Evolutionary conservation across 2,888 invertebrate species (phyloP).

Genomic region (Leucozona laternaria): DNA sequence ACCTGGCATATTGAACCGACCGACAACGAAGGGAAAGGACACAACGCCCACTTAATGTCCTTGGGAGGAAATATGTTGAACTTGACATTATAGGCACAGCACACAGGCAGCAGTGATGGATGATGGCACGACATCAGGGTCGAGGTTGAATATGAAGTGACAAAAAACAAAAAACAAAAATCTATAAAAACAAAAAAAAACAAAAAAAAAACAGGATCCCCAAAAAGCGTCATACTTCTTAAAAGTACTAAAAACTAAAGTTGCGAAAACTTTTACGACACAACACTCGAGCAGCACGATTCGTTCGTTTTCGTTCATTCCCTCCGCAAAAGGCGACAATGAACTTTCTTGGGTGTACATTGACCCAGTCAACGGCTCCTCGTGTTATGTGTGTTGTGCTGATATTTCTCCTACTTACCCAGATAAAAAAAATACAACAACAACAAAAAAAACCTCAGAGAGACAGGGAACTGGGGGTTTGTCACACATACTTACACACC

Average conservation of each 20-base stretch:
- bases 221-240: background rate
- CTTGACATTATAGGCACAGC: conserved; percentile 68
- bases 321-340: conserved; percentile 66
- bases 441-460: background rate
- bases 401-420: conserved; percentile 67
- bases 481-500: conserved; percentile 29
- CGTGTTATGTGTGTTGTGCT: conserved; percentile 33
- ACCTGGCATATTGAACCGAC: conserved; percentile 8
- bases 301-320: conserved; percentile 33
- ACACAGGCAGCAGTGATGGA: conserved; percentile 28
- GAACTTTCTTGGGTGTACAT: conserved; percentile 72
- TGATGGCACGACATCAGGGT: conserved; percentile 39
- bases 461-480: conserved; percentile 27
- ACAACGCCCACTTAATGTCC: conserved; percentile 59
- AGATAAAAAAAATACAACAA: conserved; percentile 49
- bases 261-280: conserved; percentile 28
- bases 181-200: background rate
- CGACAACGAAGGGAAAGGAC: background rate
- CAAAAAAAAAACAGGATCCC: conserved; percentile 18
- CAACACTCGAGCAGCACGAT: conserved; percentile 14
- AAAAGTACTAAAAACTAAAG: conserved; percentile 6
- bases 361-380: conserved; percentile 74
- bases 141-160: conserved; percentile 42
- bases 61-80: conserved; percentile 62
- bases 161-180: conserved; percentile 17